phyloP scores from a whole-genome alignment of 2,888 invertebrate species.

The Lysandra coridon region DNA sequence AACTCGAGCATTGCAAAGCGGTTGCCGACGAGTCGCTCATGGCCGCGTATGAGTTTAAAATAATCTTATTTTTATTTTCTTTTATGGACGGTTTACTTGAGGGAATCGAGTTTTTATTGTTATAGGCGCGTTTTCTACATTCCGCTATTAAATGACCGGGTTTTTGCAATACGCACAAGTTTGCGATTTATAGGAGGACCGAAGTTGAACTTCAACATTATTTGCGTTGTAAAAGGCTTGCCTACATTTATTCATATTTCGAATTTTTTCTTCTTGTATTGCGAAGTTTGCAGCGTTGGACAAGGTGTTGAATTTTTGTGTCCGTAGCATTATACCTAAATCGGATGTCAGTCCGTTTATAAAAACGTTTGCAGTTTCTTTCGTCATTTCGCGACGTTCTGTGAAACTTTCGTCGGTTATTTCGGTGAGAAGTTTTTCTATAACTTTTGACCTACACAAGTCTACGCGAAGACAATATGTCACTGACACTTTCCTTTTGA shows the following conservation, averaged over 20 bases:
- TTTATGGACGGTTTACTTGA: too few species aligned
- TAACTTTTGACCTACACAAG: constrained; percentile 38
- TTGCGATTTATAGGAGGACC: neutral
- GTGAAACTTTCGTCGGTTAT: constrained; percentile 31
- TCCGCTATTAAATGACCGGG: too few species aligned
- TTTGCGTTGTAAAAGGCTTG: constrained; percentile 34
- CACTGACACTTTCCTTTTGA: constrained; percentile 42
- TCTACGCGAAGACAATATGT: constrained; percentile 46
- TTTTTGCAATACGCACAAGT: too few species aligned
- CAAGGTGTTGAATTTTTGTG: constrained; percentile 38
- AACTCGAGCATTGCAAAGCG: constrained; percentile 33
- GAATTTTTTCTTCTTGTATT: constrained; percentile 39
- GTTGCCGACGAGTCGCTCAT: constrained; percentile 38
- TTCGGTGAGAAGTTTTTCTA: too few species aligned
- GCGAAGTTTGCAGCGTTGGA: constrained; percentile 37
- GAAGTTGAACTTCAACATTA: neutral
- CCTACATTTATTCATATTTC: constrained; percentile 35
- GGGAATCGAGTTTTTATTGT: too few species aligned
- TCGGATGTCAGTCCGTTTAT: constrained; percentile 44
- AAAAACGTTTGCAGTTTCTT: constrained; percentile 41
- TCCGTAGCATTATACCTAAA: constrained; percentile 44
- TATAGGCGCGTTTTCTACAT: too few species aligned
- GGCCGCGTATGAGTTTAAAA: constrained; percentile 39
- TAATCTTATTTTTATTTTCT: neutral
- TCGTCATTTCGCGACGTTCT: constrained; percentile 38